Percentiles rank a stretch among this genome's conserved stretches.
Conservation (phyloP, 2,888 invertebrate species). For the Cerceris ruficornis region DNA sequence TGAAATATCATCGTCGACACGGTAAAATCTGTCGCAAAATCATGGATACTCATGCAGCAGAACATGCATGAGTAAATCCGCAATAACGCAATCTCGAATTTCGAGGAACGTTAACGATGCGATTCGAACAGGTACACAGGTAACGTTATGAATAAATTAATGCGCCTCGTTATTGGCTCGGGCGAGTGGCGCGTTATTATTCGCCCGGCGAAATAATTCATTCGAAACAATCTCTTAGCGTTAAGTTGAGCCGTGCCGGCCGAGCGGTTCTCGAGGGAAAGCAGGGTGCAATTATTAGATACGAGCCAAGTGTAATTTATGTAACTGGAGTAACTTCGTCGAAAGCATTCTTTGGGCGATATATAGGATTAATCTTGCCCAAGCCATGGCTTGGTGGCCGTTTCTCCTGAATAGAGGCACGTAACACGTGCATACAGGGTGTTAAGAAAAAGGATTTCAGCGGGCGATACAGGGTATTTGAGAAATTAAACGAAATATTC, state of each 20-base stretch:
- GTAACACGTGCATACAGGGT: constrained; percentile 34
- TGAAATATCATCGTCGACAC: too few relatives aligned
- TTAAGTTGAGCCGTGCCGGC: constrained; percentile 4
- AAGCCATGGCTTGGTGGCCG: constrained; percentile 17
- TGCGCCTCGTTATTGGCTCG: constrained; percentile 12
- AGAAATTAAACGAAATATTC: too few relatives aligned
- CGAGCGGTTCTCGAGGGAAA: constrained; percentile 9
- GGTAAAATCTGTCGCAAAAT: too few relatives aligned
- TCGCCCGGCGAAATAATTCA: constrained; percentile 31
- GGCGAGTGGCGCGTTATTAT: constrained; percentile 1
- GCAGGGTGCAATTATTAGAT: constrained; percentile 46
- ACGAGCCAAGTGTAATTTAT: constrained; percentile 44
- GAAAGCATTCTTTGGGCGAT: constrained; percentile 42
- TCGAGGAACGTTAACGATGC: constrained; percentile 22
- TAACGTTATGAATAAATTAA: constrained; percentile 50
- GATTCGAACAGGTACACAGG: constrained; percentile 1
- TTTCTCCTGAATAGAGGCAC: constrained; percentile 25
- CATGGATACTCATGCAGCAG: too few relatives aligned
- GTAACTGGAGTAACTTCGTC: constrained; percentile 38
- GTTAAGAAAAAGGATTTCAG: too few relatives aligned
- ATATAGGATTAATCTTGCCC: constrained; percentile 35
- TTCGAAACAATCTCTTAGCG: constrained; percentile 30
- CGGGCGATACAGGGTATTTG: too few relatives aligned
- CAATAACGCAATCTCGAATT: background rate
- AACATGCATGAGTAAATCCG: too few relatives aligned